Evolutionary conservation across 2,113 vertebrate species (phyloP).

Genomic region (Melanotaenia duboulayi): DNA sequence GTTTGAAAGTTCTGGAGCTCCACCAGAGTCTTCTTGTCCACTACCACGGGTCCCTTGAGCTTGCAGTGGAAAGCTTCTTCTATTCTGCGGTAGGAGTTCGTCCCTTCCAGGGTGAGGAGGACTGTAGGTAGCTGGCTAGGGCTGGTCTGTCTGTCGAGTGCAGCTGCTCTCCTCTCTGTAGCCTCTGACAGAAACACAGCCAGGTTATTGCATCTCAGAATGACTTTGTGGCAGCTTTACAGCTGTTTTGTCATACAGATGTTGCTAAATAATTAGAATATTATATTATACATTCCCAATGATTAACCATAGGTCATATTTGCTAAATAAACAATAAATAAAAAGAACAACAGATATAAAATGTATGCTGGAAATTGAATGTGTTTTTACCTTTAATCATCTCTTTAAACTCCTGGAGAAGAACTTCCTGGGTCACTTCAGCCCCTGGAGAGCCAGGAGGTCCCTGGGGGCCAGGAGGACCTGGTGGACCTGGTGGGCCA

Average conservation of each 20-base stretch:
- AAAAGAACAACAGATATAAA: neutral
- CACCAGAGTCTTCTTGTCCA: constrained; percentile 92
- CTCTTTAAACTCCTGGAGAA: constrained; percentile 91
- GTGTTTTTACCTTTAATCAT: constrained; percentile 86
- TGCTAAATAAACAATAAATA: neutral
- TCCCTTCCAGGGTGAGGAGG: constrained; percentile 82
- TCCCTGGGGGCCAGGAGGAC: constrained; percentile 87
- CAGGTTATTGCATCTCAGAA: constrained; percentile 2
- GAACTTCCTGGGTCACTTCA: constrained; percentile 88
- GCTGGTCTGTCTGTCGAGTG: constrained; percentile 69
- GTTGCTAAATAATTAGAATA: neutral
- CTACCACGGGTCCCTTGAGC: constrained; percentile 86
- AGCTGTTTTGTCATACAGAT: neutral
- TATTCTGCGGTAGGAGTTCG: constrained; percentile 78
- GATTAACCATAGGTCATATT: neutral
- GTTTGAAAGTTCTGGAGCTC: constrained; percentile 95
- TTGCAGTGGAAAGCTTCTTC: constrained; percentile 93
- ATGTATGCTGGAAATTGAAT: neutral
- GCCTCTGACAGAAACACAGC: constrained; percentile 84
- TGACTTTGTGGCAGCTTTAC: neutral
- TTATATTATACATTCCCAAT: neutral
- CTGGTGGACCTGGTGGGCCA: constrained; percentile 90
- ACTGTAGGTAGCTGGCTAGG: constrained; percentile 81
- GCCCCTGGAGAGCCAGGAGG: constrained; percentile 86
- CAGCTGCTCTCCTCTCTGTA: constrained; percentile 82